Base-by-base conservation (phyloP, 2,113 vertebrate species). In the Phainopepla nitens region DNA sequence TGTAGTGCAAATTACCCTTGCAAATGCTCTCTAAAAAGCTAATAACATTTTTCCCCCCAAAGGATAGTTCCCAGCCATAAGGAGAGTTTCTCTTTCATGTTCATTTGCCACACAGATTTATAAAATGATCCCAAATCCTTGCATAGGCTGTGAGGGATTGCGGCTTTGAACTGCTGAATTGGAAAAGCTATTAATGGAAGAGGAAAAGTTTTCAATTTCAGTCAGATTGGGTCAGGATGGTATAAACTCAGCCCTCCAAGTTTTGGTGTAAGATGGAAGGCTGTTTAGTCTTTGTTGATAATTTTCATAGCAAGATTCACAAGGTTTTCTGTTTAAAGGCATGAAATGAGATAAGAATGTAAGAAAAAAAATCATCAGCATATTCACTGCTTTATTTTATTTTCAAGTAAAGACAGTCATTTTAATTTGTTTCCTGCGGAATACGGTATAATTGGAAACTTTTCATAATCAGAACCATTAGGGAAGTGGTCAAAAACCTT, bases 1-100 rank as follows among this genome's bases (percentile, higher is more conserved):
- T 95, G 93, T 96, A 95, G 88, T 95, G 92, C 66, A 95, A 97
- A 93, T 96, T 93, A 92, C 57, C 75, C 83, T 97, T 97, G 94
- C 86, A 88, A 94, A 97, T 89, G 76, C 95, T 97, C 93, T 96
- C 94, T 79, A 92, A 90, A 94, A 94, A 92, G 91, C 86, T 94
- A 94, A 90, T 94, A 88, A 75, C 91, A 91, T 96, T 94, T 85
- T 75, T 39, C 41, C 82, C 90, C 94, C 85, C 49, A 65, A 93
- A 90, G 87, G 69, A 88, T 84, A 84, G 95, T 92, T 94, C 57
- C 70, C 82, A 90, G 73, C 79, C 65, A 72, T 66, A 86, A 96
- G 87, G 83, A 91, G n/a, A 51, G 50, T 50, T 82, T 90, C 77
- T 96, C 60, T 94, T 72, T 95, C 72, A 58, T 96, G 85, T 97